Evolutionary conservation across 2,888 invertebrate genomes (phyloP).

Genomic region (Dilophus febrilis): DNA sequence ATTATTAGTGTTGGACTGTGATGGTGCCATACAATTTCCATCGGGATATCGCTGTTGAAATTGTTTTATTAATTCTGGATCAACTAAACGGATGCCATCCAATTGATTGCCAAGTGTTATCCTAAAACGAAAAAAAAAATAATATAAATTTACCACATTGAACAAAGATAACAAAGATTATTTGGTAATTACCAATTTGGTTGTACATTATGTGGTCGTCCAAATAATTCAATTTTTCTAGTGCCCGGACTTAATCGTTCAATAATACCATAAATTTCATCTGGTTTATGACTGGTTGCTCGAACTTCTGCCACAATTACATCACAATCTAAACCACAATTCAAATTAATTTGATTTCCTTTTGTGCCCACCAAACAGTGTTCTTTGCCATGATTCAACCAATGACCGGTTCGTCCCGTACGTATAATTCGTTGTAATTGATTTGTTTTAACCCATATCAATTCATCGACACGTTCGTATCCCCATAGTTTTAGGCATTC

Average conservation of each 20-base stretch:
- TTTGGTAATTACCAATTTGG: slow-evolving; percentile 66
- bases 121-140: slow-evolving; percentile 25
- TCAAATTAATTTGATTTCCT: slow-evolving; percentile 78
- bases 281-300: slow-evolving; percentile 95
- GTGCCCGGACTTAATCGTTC: slow-evolving; percentile 93
- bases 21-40: slow-evolving; percentile 39
- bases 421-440: slow-evolving; percentile 92
- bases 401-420: slow-evolving; percentile 93
- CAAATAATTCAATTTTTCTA: slow-evolving; percentile 92
- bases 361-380: slow-evolving; percentile 95
- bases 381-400: slow-evolving; percentile 97
- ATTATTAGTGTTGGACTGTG: no score
- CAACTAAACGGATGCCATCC: slow-evolving; percentile 83
- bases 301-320: slow-evolving; percentile 97
- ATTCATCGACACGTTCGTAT: slow-evolving; percentile 88
- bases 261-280: slow-evolving; percentile 96
- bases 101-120: slow-evolving; percentile 94
- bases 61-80: slow-evolving; percentile 75
- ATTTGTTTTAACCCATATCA: slow-evolving; percentile 99
- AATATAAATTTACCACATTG: neutral
- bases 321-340: slow-evolving; percentile 89
- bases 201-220: slow-evolving; percentile 92
- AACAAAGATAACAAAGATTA: slow-evolving; percentile 5
- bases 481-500: slow-evolving; percentile 95
- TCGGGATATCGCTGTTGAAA: slow-evolving; percentile 89